phyloP scores from a whole-genome alignment of 2,113 vertebrate species.

The Pituophis catenifer region DNA sequence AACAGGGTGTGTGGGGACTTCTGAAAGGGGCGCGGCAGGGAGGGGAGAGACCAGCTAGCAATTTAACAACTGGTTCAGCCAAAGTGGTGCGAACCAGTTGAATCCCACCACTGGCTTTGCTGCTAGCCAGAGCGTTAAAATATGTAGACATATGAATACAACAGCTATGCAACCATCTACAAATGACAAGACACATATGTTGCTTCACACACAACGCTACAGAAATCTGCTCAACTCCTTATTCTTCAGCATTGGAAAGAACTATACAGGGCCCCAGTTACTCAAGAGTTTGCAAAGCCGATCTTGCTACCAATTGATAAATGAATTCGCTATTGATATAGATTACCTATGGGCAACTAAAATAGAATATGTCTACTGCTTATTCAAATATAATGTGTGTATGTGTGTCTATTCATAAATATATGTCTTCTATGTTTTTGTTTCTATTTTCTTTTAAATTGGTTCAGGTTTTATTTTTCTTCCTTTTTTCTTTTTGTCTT shows the following conservation, averaged over 20 bases:
- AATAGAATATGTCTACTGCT: background rate
- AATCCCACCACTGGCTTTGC: background rate
- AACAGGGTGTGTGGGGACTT: no score
- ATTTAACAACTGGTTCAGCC: no score
- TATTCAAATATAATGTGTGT: background rate
- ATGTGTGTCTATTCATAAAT: background rate
- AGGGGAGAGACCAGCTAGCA: no score
- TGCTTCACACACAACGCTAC: background rate
- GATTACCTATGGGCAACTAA: background rate
- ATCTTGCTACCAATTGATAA: background rate
- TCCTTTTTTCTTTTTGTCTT: background rate
- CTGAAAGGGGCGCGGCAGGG: no score
- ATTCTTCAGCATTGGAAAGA: background rate
- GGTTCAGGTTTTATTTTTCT: background rate
- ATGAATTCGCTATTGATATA: background rate
- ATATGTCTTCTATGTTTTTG: background rate
- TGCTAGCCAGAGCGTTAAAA: background rate
- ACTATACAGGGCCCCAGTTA: background rate
- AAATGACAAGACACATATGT: background rate
- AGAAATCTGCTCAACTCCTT: background rate
- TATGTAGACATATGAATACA: background rate
- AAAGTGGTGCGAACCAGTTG: no score
- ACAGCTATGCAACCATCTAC: background rate
- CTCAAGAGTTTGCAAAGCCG: no score
- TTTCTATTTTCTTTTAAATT: background rate